Base-by-base conservation (phyloP, 2,113 vertebrate genomes). In the Fulmarus glacialis region DNA sequence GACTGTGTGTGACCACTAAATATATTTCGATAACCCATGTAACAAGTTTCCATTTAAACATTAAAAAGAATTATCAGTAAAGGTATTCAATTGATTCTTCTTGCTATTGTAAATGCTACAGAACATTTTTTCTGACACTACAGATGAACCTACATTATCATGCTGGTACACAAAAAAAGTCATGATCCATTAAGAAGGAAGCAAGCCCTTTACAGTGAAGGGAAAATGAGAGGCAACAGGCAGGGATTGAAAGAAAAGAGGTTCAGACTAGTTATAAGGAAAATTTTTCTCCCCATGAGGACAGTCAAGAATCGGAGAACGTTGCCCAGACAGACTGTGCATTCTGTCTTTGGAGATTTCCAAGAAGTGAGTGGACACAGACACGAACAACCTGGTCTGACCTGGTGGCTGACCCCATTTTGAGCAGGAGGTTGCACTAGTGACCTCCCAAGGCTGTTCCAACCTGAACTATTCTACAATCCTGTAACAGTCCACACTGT, bases 131-230 rank as follows among this genome's bases (percentile, higher is more conserved):
- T 82, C 24, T 80, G 24, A 48, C n/a, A 7, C 24, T 32, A n/a
- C 7, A 77, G 9, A 20, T 0, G 0, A 60, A 66, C 5, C 9
- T 45, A 23, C 7, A 26, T 60, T 77, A 40, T 3, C 4, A 4
- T n/a, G 8, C 10, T 43, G 29, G 13, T 52, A 60, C 16, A 68
- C 36, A 52, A 77, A 80, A 68, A 13, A 53, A 8, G 5, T 42
- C 68, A 67, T 8, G 15, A 52, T 30, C 15, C 26, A 47, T 55
- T 55, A 38, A 59, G 43, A 6, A 75, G 9, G 14, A 58, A 6
- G 4, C 2, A 59, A 62, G 15, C 2, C 23, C 11, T 40, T 24
- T 17, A 62, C 23, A 70, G 4, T 2, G 5, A 23, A 4, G 1
- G 6, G 12, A 60, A 86, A 70, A 78, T 7, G 5, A 30, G 47